Percentiles rank a stretch among this genome's conserved stretches.
These are phyloP conservation scores for Narcine bancroftii DNA, from an alignment of 2,113 vertebrate genomes.

Conservation along the genomic window DNA sequence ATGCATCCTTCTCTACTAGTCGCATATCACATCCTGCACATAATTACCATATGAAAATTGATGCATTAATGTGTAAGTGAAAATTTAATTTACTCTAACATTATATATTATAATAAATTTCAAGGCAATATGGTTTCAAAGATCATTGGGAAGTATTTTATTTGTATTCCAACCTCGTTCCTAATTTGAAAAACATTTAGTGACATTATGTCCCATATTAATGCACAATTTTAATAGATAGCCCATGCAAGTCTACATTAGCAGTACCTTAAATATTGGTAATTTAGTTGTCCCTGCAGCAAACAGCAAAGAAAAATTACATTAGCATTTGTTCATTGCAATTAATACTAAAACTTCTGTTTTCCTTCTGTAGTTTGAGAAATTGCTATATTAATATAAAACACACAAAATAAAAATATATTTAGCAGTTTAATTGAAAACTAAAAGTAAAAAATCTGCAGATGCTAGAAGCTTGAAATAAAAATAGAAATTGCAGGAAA, in stretches of 20 bases:
- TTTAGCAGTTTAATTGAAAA: background rate
- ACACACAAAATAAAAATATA: background rate
- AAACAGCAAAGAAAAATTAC: background rate
- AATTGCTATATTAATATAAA: background rate
- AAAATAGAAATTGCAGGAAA: too few species aligned
- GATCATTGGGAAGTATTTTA: conserved; percentile 91
- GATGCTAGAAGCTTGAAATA: too few species aligned
- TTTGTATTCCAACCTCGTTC: conserved; percentile 95
- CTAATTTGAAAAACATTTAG: conserved; percentile 88
- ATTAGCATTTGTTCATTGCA: background rate
- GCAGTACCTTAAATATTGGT: background rate
- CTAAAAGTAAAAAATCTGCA: too few species aligned
- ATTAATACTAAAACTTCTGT: background rate
- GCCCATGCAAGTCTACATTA: background rate
- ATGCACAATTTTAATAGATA: conserved; percentile 25
- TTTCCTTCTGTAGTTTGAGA: background rate
- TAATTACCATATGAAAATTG: conserved; percentile 99
- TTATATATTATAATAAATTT: conserved; percentile 92
- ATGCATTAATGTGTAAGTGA: conserved; percentile 96
- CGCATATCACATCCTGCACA: conserved; percentile 99
- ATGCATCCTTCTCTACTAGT: conserved; percentile 88
- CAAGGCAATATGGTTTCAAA: conserved; percentile 90
- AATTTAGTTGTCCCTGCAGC: background rate
- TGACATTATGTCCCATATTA: conserved; percentile 44
- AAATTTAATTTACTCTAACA: conserved; percentile 99